Conservation (phyloP, 1,140 invertebrate species). For the Eueides isabella region DNA sequence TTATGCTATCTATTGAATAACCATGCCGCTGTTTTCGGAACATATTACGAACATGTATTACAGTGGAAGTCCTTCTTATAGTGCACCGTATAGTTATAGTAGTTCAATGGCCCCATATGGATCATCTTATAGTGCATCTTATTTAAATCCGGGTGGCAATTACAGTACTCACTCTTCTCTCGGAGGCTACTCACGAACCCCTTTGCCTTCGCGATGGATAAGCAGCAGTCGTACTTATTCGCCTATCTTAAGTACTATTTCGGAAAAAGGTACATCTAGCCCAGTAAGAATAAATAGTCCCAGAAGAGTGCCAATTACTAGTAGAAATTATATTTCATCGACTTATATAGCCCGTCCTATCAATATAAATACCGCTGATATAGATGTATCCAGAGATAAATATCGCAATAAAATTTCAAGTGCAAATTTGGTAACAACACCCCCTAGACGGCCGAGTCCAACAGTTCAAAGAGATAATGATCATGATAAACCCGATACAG, state of each 20-base stretch:
- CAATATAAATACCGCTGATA: constrained; percentile 90
- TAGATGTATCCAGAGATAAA: constrained; percentile 88
- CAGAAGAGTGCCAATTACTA: constrained; percentile 61
- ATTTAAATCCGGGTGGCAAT: constrained; percentile 77
- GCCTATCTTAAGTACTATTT: constrained; percentile 89
- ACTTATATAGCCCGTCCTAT: constrained; percentile 83
- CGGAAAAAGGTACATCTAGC: constrained; percentile 82
- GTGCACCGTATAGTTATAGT: constrained; percentile 63
- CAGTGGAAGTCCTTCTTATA: constrained; percentile 71
- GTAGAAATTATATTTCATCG: constrained; percentile 65
- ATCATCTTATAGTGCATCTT: constrained; percentile 76
- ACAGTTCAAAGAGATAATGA: constrained; percentile 53
- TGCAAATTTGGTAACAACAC: constrained; percentile 27
- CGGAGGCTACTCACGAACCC: constrained; percentile 69
- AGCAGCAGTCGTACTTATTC: constrained; percentile 83
- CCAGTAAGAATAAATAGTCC: constrained; percentile 73
- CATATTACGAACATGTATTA: constrained; percentile 83
- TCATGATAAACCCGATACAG: constrained; percentile 71
- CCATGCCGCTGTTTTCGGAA: constrained; percentile 84
- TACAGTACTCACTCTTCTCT: constrained; percentile 84
- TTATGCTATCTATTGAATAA: constrained; percentile 42
- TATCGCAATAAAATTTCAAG: constrained; percentile 72
- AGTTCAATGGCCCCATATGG: constrained; percentile 63
- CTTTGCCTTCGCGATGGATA: constrained; percentile 64
- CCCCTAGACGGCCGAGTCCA: constrained; percentile 45